Base-by-base conservation (phyloP, 1,140 invertebrate species). In the Metaphire vulgaris region DNA sequence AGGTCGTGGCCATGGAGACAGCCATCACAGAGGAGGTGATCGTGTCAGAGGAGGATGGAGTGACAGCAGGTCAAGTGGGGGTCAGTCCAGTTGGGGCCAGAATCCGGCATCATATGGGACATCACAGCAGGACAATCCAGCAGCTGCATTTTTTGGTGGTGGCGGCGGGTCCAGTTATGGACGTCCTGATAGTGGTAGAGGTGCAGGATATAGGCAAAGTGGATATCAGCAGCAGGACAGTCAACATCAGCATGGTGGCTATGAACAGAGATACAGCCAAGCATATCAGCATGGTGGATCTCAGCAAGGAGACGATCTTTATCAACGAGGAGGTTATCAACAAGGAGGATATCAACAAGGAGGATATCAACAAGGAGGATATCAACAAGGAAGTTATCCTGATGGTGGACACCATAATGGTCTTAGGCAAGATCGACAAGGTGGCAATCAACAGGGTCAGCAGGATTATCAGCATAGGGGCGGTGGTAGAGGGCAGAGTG, bases 191-290 rank as follows among this genome's bases (percentile, higher is more conserved):
- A 69, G 77, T 34, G 75, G 74, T 21, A 79, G 82, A 29, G 83
- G 83, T 74, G 68, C 75, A 81, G 79, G 84, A 74, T 81, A 82
- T 76, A 79, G 81, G 72, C 77, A 29, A 2, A 41, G 75, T 1
- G 76, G 76, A n/a, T 77, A 74, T 31, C 64, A 73, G 81, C 33
- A 81, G 83, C 14, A 78, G 81, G 1, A 29, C 21, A 71, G 72
- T 72, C 71, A 76, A 66, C 82, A 82, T 76, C 80, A 82, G 72
- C 77, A 28, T 30, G 69, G 75, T 1, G 76, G 76, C 14, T 77
- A 74, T 32, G 30, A 73, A 30, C 30, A 41, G 69, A 21, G 41
- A 6, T 6, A 71, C 14, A 31, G 71, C 16, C 14, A 33, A 21
- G 12, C n/a, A 74, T 28, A 76, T n/a, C 30, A 30, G n/a, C 16